Base-by-base conservation (phyloP, 2,797 vertebrate genomes). In the Pseudotriccus pelzelni region DNA sequence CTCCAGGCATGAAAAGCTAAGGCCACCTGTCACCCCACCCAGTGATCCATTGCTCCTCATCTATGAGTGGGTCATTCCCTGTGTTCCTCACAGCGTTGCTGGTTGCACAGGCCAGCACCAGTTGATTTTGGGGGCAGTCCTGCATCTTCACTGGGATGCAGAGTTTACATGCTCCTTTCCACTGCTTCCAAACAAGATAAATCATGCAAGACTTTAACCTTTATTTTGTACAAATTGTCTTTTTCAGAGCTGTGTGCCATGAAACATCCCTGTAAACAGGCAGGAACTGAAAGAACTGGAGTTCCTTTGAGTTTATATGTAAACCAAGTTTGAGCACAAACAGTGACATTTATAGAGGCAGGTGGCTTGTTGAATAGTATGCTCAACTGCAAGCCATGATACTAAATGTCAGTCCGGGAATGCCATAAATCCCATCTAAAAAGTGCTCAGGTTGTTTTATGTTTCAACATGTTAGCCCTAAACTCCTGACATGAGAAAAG, bases 401-500 rank as follows among this genome's bases (percentile, higher is more conserved):
- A 70, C 47, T 91, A 94, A 96, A 87, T 73, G 89, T 87, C 90
- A 93, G 82, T 34, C 52, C 1, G 0, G 70, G 88, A 92, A 95
- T 80, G 60, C 83, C 62, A 30, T 79, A 93, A 96, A 91, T 86
- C 60, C 62, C 50, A 4, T 62, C 68, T 76, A 78, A 90, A 92
- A 87, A 85, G 47, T 70, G 63, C 76, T 82, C 46, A 56, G 63
- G 47, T 93, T 64, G 73, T 84, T 96, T 87, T 85, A 53, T 14
- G 7, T 93, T 85, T 92, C 58, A 84, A 46, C 80, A 32, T 70
- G 37, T 64, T 82, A 90, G 82, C 66, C 92, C 72, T 25, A 87
- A 97, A 50, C 55, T 79, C 84, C 55, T 81, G 62, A 83, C 64
- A 34, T 66, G 83, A 88, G 75, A 91, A 88, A 94, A 87, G 72